Conservation (phyloP, 2,797 vertebrate genomes). For the Tinamus major region DNA sequence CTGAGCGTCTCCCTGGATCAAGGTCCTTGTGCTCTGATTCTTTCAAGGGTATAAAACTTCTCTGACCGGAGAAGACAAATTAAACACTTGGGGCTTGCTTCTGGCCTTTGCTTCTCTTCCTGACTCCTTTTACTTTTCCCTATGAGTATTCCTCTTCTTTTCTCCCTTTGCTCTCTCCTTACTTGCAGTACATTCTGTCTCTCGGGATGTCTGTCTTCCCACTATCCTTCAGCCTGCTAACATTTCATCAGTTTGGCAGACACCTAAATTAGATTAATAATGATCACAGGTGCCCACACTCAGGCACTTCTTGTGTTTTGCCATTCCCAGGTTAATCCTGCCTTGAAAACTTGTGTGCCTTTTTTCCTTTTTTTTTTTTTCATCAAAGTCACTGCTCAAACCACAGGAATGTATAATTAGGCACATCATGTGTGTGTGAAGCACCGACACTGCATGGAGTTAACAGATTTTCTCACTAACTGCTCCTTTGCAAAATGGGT, state of each 20-base stretch:
- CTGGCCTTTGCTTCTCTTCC: neutral
- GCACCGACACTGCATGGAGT: neutral
- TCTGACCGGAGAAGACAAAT: neutral
- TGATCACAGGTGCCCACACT: neutral
- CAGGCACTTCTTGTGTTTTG: neutral
- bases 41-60: neutral
- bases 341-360: neutral
- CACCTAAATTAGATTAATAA: neutral
- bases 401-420: neutral
- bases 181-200: neutral
- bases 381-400: neutral
- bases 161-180: neutral
- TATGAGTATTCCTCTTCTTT: neutral
- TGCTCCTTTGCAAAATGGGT: neutral
- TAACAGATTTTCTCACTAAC: neutral
- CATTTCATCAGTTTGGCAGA: neutral
- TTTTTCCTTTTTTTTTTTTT: neutral
- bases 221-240: neutral
- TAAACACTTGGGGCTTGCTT: neutral
- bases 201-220: neutral
- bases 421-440: accelerated
- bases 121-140: neutral
- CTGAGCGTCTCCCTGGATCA: neutral
- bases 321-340: neutral
- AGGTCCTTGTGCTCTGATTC: neutral